A percentile compares a stretch with the other conserved stretches of the same genome.
These are phyloP conservation scores for Limosa lapponica DNA, from an alignment of 2,797 vertebrate species.

Conservation along the genomic window DNA sequence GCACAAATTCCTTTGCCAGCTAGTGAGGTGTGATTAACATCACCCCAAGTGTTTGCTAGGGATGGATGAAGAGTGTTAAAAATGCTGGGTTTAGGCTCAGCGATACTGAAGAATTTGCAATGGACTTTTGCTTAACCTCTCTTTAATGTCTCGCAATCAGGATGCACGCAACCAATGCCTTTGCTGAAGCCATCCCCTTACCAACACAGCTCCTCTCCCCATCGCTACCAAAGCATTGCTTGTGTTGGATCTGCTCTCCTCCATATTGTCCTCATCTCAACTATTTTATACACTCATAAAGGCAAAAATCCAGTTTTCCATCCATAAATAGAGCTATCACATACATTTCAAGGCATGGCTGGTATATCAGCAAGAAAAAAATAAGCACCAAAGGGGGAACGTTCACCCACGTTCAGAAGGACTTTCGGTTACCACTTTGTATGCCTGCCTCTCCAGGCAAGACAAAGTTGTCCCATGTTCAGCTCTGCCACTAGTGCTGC, in stretches of 20 bases:
- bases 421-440: accelerated
- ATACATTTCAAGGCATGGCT: not conserved
- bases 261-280: not conserved
- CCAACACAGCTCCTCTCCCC: not conserved
- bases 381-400: not conserved
- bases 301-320: not conserved
- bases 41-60: not conserved
- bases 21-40: not conserved
- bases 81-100: not conserved
- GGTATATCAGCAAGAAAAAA: not conserved
- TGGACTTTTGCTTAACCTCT: not conserved
- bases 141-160: not conserved
- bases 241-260: not conserved
- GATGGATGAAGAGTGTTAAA: not conserved
- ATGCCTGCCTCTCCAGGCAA: not conserved
- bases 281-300: accelerated
- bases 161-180: accelerated
- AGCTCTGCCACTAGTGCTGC: not conserved
- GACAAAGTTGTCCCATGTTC: not conserved
- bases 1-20: not conserved
- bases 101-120: not conserved
- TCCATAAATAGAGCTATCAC: not conserved
- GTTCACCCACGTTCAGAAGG: not conserved
- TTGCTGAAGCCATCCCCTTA: not conserved
- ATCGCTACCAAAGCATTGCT: accelerated